Percentiles rank a stretch among this genome's conserved stretches.
phyloP scores from a whole-genome alignment of 2,113 vertebrate genomes.

The Scolopax mira region DNA sequence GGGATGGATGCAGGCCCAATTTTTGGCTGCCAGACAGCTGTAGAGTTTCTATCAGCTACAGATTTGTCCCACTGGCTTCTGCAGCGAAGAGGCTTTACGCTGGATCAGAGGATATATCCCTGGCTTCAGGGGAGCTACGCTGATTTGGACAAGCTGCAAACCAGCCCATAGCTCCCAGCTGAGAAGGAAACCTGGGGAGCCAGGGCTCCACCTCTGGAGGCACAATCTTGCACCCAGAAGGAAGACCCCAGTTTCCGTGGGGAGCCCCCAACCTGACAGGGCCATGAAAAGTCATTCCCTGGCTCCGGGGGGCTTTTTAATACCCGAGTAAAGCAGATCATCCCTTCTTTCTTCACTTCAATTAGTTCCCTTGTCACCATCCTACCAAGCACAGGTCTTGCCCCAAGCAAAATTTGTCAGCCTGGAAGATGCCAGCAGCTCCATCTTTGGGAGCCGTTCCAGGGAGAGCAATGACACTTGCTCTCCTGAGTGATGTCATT shows the following conservation, averaged over 20 bases:
- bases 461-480: background rate
- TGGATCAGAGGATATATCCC: background rate
- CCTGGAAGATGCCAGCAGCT: background rate
- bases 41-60: background rate
- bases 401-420: background rate
- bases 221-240: background rate
- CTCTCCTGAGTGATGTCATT: background rate
- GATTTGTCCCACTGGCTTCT: background rate
- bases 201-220: accelerated
- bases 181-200: background rate
- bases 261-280: background rate
- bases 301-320: background rate
- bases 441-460: background rate
- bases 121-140: background rate
- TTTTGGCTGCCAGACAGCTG: constrained; percentile 3
- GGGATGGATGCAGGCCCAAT: background rate
- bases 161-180: accelerated
- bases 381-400: background rate
- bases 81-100: background rate
- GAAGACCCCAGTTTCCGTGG: background rate
- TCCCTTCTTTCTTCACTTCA: background rate
- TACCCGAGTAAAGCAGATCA: background rate
- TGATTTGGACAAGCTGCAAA: background rate
- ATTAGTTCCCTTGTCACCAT: background rate
- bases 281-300: background rate